A percentile compares a stretch with the other conserved stretches of the same genome.
phyloP scores from a whole-genome alignment of 1,140 invertebrate genomes.

The Cydia fagiglandana region DNA sequence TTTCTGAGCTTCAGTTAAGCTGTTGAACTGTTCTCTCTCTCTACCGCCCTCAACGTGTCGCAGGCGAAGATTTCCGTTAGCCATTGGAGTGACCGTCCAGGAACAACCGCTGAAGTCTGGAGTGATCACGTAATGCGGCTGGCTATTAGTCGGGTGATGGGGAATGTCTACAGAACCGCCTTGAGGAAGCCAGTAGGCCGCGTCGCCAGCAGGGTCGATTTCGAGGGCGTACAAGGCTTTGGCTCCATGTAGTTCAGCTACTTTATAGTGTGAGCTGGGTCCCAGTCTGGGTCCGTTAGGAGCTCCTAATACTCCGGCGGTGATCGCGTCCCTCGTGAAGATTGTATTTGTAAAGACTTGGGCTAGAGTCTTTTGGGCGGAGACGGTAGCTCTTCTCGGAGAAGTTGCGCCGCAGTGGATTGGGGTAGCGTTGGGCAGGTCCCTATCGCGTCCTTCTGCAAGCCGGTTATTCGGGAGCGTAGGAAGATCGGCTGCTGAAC shows the following conservation, averaged over 20 bases:
- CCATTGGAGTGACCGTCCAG: slow-evolving; percentile 8
- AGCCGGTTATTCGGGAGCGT: not conserved
- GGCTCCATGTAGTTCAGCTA: not conserved
- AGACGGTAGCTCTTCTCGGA: not conserved
- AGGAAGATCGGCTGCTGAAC: not conserved
- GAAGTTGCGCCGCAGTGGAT: not conserved
- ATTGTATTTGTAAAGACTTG: not conserved
- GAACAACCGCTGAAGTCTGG: slow-evolving; percentile 27
- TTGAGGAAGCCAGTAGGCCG: slow-evolving; percentile 15
- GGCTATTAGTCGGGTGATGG: not conserved
- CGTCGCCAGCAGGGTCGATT: not conserved
- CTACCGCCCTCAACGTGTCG: slow-evolving; percentile 9
- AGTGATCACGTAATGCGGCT: slow-evolving; percentile 16
- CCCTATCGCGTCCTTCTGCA: not conserved
- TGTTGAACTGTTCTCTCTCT: slow-evolving; percentile 9
- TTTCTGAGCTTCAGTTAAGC: slow-evolving; percentile 5
- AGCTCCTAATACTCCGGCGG: not conserved
- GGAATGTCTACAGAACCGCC: slow-evolving; percentile 4
- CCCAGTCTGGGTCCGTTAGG: not conserved
- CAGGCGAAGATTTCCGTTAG: not conserved
- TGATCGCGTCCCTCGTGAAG: slow-evolving; percentile 11
- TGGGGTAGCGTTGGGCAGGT: not conserved
- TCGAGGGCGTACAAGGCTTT: slow-evolving; percentile 17
- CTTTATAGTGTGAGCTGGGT: not conserved
- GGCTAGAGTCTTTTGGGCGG: not conserved